Conservation (phyloP, 2,113 vertebrate genomes). For the Corydoras sp. region DNA sequence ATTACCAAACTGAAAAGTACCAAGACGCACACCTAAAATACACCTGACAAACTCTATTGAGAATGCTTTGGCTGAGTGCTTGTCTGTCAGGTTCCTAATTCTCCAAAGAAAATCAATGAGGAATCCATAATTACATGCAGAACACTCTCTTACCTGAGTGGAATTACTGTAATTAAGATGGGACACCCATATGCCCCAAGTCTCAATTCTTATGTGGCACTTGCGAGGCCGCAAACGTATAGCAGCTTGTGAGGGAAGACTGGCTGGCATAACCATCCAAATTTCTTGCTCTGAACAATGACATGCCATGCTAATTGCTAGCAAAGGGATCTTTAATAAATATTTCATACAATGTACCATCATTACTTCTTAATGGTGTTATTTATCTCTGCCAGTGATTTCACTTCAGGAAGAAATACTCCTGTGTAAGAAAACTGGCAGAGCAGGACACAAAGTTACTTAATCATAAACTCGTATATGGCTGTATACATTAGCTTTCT, state of each 20-base stretch:
- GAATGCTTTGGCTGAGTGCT: conserved; percentile 15
- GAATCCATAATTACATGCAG: conserved; percentile 43
- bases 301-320: conserved; percentile 75
- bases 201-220: conserved; percentile 60
- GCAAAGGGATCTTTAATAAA: conserved; percentile 80
- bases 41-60: conserved; percentile 1
- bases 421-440: conserved; percentile 55
- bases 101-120: conserved; percentile 46
- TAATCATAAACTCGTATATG: conserved; percentile 45
- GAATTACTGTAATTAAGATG: conserved; percentile 63
- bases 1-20: neutral
- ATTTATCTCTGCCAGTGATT: conserved; percentile 74
- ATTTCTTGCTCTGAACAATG: conserved; percentile 70
- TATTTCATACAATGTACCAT: conserved; percentile 72
- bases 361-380: conserved; percentile 74
- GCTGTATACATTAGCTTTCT: neutral
- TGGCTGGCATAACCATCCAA: conserved; percentile 64
- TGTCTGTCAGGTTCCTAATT: conserved; percentile 22
- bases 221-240: conserved; percentile 41
- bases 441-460: conserved; percentile 41
- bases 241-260: conserved; percentile 31
- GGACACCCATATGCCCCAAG: conserved; percentile 56
- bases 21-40: conserved; percentile 9
- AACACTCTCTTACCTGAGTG: conserved; percentile 43
- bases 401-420: conserved; percentile 59